A percentile compares a stretch with the other conserved stretches of the same genome.
These are phyloP conservation scores for Sebastes trivittatus DNA, from an alignment of 2,797 vertebrate species.

Conservation along the genomic window DNA sequence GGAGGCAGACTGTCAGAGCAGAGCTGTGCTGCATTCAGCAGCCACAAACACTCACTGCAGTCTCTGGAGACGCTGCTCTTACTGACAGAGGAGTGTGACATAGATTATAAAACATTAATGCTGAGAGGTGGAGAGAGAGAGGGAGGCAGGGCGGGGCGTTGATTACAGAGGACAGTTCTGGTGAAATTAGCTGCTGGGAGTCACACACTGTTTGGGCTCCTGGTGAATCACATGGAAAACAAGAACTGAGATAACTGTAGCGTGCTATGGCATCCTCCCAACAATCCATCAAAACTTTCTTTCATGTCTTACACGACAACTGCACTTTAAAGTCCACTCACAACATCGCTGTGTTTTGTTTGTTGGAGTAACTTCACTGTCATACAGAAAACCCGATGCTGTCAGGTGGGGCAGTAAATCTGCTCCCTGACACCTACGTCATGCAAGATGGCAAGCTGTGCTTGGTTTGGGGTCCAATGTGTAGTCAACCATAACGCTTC, in stretches of 20 bases:
- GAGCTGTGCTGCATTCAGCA: constrained; percentile 1
- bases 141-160: not conserved
- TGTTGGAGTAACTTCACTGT: not conserved
- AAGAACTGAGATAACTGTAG: not conserved
- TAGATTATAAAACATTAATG: constrained; percentile 4
- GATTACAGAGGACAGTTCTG: not conserved
- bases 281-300: not conserved
- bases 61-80: not conserved
- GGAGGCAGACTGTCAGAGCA: not conserved
- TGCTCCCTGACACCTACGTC: not conserved
- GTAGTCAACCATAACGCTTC: not conserved
- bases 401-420: not conserved
- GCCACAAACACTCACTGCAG: constrained; percentile 11
- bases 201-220: not conserved
- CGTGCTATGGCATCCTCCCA: not conserved
- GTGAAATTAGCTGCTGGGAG: not conserved
- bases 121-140: not conserved
- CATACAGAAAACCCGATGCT: not conserved
- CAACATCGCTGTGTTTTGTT: not conserved
- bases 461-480: not conserved
- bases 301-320: not conserved
- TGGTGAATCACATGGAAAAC: not conserved
- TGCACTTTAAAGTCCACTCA: not conserved
- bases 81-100: constrained; percentile 9
- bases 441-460: not conserved